These are phyloP conservation scores for Oncorhynchus kisutch DNA, from an alignment of 2,113 vertebrate genomes.

Conservation along the genomic window DNA sequence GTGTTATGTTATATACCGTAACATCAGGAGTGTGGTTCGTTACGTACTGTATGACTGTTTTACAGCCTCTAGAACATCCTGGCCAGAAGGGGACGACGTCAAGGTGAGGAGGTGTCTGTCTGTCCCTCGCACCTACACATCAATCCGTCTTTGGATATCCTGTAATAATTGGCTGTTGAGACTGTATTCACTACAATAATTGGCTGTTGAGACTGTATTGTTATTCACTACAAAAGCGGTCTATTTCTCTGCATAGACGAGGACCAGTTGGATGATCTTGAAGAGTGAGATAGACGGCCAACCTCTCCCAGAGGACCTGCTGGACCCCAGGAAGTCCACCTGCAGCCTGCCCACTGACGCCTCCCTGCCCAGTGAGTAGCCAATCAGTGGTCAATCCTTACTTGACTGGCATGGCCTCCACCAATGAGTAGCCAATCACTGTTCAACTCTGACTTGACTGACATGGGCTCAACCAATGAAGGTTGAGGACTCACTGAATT, in stretches of 20 bases:
- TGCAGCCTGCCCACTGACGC: slow-evolving; percentile 75
- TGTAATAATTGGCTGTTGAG: no score
- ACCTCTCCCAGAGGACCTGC: slow-evolving; percentile 73
- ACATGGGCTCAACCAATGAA: no score
- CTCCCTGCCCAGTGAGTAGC: slow-evolving; percentile 69
- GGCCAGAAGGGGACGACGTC: slow-evolving; percentile 84
- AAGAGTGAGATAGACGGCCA: slow-evolving; percentile 82
- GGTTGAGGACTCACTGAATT: no score
- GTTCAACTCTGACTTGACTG: no score
- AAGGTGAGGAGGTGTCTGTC: slow-evolving; percentile 75
- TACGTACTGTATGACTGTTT: slow-evolving; percentile 56
- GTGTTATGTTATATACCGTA: not conserved
- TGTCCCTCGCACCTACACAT: slow-evolving; percentile 50
- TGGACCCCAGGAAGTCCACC: slow-evolving; percentile 83
- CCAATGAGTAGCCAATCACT: not conserved
- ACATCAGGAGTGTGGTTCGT: slow-evolving; percentile 23
- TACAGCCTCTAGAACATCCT: slow-evolving; percentile 84
- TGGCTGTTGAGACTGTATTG: no score
- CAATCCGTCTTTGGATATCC: not conserved
- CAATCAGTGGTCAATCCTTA: not conserved
- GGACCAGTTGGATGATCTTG: slow-evolving; percentile 86
- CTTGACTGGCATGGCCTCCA: not conserved
- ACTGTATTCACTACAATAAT: no score
- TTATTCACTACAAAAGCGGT: no score
- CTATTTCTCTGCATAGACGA: slow-evolving; percentile 57